phyloP scores from a whole-genome alignment of 1,140 invertebrate genomes.

The Cryptotermes secundus region DNA sequence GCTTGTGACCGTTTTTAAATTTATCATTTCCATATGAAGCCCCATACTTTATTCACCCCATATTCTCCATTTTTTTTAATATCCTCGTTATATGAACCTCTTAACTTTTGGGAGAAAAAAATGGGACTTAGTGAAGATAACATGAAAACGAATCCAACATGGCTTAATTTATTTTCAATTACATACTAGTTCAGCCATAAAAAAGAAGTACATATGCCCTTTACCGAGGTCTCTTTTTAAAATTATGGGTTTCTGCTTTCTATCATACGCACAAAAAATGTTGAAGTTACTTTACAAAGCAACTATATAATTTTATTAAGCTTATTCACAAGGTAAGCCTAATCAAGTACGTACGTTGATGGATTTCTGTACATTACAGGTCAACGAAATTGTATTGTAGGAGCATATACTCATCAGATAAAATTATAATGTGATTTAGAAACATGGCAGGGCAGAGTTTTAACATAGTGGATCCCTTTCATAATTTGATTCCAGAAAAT shows the following conservation, averaged over 20 bases:
- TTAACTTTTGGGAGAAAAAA: neutral
- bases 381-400: neutral
- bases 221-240: neutral
- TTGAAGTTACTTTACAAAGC: neutral
- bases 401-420: neutral
- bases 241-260: neutral
- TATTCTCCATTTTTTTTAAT: neutral
- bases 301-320: neutral
- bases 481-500: no score
- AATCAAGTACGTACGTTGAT: neutral
- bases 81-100: neutral
- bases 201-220: neutral
- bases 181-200: neutral
- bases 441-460: neutral
- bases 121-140: neutral
- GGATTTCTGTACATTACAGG: neutral
- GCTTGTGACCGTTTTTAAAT: neutral
- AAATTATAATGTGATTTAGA: constrained; percentile 11
- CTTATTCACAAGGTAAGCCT: neutral
- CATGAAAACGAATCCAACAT: neutral
- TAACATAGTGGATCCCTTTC: no score
- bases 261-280: neutral
- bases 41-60: neutral
- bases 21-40: constrained; percentile 12
- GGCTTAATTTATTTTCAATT: constrained; percentile 18